A percentile compares a stretch with the other conserved stretches of the same genome.
These are phyloP conservation scores for Coelinius sp. DNA, from an alignment of 2,888 invertebrate genomes.

Conservation along the genomic window DNA sequence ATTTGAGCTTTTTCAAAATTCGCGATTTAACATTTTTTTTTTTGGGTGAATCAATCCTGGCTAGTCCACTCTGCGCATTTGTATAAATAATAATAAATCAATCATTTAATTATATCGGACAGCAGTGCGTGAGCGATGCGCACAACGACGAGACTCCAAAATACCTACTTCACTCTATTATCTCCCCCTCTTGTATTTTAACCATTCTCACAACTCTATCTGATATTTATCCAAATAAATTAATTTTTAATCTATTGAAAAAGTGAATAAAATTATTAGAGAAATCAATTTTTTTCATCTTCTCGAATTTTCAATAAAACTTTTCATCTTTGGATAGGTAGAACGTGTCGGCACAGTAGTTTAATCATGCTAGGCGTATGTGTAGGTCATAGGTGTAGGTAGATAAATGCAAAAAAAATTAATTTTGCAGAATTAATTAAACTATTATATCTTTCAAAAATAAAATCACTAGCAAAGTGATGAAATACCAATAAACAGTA, in stretches of 20 bases:
- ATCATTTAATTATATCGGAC: not conserved
- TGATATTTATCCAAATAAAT: constrained; percentile 5
- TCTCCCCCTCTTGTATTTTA: constrained; percentile 16
- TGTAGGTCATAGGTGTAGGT: constrained; percentile 15
- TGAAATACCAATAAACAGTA: too few species aligned
- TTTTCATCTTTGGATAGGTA: not conserved
- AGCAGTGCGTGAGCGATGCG: constrained; percentile 30
- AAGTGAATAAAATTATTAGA: not conserved
- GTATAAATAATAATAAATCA: not conserved
- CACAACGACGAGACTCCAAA: constrained; percentile 21
- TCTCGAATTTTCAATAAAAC: constrained; percentile 5
- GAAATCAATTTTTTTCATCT: not conserved
- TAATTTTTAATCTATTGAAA: not conserved
- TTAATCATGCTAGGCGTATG: constrained; percentile 16
- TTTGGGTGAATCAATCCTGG: not conserved
- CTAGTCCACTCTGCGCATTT: constrained; percentile 17
- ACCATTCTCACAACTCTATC: constrained; percentile 6
- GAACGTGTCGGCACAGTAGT: constrained; percentile 25
- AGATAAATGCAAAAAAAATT: constrained; percentile 1
- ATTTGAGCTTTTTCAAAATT: too few species aligned
- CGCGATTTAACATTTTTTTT: constrained; percentile 1
- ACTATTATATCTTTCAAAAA: not conserved
- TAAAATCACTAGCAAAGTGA: not conserved
- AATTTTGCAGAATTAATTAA: not conserved
- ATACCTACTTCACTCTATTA: not conserved